Base-by-base conservation (phyloP, 2,888 invertebrate genomes). In the Cephus nigrinus region DNA sequence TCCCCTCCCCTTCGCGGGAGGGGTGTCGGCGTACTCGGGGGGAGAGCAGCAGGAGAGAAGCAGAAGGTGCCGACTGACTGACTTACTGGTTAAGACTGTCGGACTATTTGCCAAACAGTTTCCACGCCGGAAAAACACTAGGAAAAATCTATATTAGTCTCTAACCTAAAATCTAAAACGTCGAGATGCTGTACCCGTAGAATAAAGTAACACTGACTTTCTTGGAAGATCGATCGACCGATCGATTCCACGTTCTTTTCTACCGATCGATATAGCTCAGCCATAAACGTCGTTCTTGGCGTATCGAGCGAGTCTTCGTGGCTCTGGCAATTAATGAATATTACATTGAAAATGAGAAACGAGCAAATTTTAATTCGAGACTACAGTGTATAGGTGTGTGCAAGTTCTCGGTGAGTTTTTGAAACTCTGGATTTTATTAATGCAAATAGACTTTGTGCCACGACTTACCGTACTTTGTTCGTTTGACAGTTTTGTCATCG, bases 11-110 rank as follows among this genome's bases (percentile, higher is more conserved):
- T 30, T 15, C 30, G 4, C 12, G 31, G 33, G 71, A 30, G 31
- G 71, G 15, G 71, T 30, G 30, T 34, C 71, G 23, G 71, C 15
- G 68, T 12, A 82, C 80, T 78, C 74, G 68, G 35, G 68, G 75
- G 75, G 75, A 75, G 74, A 76, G 79, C 77, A 77, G 78, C 77
- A 78, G 77, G 80, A 81, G 77, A 81, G 71, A 79, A 23, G 23
- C 55, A 55, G 55, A 55, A 55, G 55, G 55, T 40, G 40, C 40
- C 15, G 40, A 40, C 40, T 40, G 40, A 40, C 40, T 40, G 15
- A 40, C 40, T 40, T 23, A 55, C 55, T 55, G 23, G 23, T 55
- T 55, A 23, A 55, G 55, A 9, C 55, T 55, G 9, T 55, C 40
- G 9, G 23, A 55, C 40, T 40, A 40, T 40, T 1, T 23, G 40